Evolutionary conservation across 2,797 vertebrate genomes (phyloP), one percentile per base, ranked within the genome.

Genomic region (Trematomus bernacchii): DNA sequence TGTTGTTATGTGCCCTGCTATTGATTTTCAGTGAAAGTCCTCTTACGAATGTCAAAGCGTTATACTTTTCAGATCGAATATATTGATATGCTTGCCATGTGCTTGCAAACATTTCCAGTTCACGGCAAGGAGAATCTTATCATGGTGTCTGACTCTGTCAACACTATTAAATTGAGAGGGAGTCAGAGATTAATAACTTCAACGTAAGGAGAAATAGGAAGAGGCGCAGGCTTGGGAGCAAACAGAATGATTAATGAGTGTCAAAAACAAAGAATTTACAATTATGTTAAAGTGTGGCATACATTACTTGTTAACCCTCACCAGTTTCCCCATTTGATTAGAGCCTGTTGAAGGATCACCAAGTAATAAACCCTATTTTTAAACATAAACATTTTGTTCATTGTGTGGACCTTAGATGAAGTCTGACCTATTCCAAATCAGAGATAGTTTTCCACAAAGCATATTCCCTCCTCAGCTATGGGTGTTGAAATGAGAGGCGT

Each of bases 141-240:
- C 92, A 90, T 73, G 76, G 79, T 85, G 85, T 86, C 86, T 92
- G 91, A 92, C 92, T 94, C 91, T 94, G 93, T 94, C 92, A 94
- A 94, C 92, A 92, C 85, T 92, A 91, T 93, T 93, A 93, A 80
- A 93, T 93, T 94, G 86, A 53, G 77, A 89, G 82, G 79, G 80
- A 92, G 87, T 89, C 87, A 23, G 83, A 93, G 93, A 95, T 94
- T 93, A 94, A 94, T 94, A 94, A 94, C 91, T 87, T 92, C 77
- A 84, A 89, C 82, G 77, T 90, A 87, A 74, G 74, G 82, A 66
- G 86, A 87, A 91, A 89, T 84, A 67, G 86, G 68, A 79, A 85
- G 86, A 80, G 71, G 70, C 11, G 13, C 73, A 59, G 69, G 73
- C 81, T 79, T 76, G 70, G 75, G 83, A 86, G 85, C 82, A 82